Base-by-base conservation (phyloP, 2,888 invertebrate genomes). In the Vesta saturnalis region DNA sequence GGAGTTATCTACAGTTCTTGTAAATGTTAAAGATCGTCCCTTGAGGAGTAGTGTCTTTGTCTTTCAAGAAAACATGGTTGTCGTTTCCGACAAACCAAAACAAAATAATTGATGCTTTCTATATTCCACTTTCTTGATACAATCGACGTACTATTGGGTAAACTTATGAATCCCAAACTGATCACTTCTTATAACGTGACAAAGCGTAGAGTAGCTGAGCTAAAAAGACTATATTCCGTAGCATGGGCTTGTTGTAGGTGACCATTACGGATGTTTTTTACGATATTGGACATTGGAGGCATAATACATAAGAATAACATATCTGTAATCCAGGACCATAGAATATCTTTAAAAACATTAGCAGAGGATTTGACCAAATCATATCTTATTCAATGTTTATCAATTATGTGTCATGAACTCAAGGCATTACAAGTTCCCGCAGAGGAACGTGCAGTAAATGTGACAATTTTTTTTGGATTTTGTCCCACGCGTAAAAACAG, bases 11-110 rank as follows among this genome's bases (percentile, higher is more conserved):
- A n/a, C 58, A 1, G 10, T 30, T 8, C 15, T 58, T 18, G 1
- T 58, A 8, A 18, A 23, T 2, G 15, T 15, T 10, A 35, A 58
- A 18, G 6, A 2, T 23, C 21, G 58, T n/a, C 35, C 23, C 10
- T 1, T 58, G n/a, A 10, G n/a, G 23, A 58, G 58, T 39, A 30
- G 5, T 54, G 15, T 54, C 12, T 54, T 54, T 54, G 30, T 10
- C 10, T 30, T 30, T 10, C 30, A 30, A 5, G 30, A 30, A 5
- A 30, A 30, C 6, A 30, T 30, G 10, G 30, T 30, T 10, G 30
- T 30, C 10, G 30, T 10, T 10, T 30, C 30, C 30, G 5, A 30
- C 30, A 30, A 5, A 30, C 30, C 30, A 30, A 30, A 30, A 10
- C 30, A 10, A 10, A 10, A 10, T 6, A 30, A 30, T 30, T 30